phyloP scores from a whole-genome alignment of 1,140 invertebrate species.

The Drosophila seguyi region DNA sequence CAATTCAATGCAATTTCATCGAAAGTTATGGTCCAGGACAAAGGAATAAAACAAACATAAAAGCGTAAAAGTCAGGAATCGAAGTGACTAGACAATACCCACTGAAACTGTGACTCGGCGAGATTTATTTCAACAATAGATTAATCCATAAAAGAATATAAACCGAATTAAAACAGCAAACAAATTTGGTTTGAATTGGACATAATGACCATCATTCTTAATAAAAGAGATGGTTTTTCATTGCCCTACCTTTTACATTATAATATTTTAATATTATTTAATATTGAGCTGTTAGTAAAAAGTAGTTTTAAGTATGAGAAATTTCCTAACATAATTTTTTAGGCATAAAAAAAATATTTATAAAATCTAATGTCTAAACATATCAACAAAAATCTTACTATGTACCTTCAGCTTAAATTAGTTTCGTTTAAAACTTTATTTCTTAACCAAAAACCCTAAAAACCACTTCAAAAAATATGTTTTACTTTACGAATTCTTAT shows the following conservation, averaged over 20 bases:
- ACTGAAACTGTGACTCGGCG: conserved; percentile 9
- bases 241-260: background rate
- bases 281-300: background rate
- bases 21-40: conserved; percentile 55
- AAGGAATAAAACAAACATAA: conserved; percentile 46
- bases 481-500: background rate
- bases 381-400: no score
- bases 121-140: conserved; percentile 21
- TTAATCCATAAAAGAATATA: conserved; percentile 8
- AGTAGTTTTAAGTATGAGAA: accelerated
- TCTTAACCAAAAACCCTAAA: background rate
- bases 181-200: background rate
- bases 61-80: conserved; percentile 20
- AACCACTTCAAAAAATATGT: conserved; percentile 3
- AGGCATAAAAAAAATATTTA: no score
- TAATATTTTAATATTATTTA: background rate
- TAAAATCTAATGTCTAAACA: background rate
- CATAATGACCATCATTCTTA: background rate
- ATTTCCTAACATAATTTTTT: no score
- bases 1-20: conserved; percentile 62
- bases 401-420: no score
- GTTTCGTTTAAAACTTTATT: no score
- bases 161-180: background rate
- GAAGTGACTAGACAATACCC: conserved; percentile 39
- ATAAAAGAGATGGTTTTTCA: background rate